phyloP scores from a whole-genome alignment of 2,888 invertebrate genomes.

The Orthosia cruda region DNA sequence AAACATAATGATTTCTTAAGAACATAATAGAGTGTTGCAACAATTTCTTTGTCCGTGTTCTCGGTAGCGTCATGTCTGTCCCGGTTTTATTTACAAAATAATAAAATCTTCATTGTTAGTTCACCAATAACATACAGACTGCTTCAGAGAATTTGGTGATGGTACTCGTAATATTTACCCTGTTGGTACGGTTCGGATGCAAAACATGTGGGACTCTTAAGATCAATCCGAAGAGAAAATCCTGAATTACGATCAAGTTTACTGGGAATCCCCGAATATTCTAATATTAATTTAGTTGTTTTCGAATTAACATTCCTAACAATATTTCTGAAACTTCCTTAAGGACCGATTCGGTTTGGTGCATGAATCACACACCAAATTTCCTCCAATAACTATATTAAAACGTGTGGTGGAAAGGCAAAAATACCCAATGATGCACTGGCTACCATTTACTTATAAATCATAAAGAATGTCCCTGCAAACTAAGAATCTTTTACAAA shows the following conservation, averaged over 20 bases:
- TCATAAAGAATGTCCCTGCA: not conserved
- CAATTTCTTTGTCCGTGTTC: constrained; percentile 73
- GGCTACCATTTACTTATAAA: not conserved
- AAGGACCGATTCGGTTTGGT: not conserved
- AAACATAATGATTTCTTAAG: constrained; percentile 57
- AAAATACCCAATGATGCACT: not conserved
- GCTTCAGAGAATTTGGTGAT: constrained; percentile 52
- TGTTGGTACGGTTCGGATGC: not conserved
- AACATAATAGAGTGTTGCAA: constrained; percentile 66
- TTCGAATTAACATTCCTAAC: not conserved
- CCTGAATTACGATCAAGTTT: not conserved
- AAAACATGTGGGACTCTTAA: not conserved
- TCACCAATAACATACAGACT: constrained; percentile 31
- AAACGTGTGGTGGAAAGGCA: not conserved
- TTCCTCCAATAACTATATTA: not conserved
- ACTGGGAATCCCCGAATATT: not conserved
- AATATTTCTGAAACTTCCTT: not conserved
- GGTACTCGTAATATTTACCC: constrained; percentile 22
- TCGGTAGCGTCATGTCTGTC: constrained; percentile 63
- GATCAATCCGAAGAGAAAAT: not conserved
- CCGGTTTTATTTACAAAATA: constrained; percentile 69
- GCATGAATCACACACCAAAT: not conserved
- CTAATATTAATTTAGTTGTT: not conserved
- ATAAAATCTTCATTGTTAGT: constrained; percentile 65
- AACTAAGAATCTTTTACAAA: constrained; percentile 6